These are phyloP conservation scores for Sarcophaga bullata DNA, from an alignment of 1,140 invertebrate species.

Conservation along the genomic window DNA sequence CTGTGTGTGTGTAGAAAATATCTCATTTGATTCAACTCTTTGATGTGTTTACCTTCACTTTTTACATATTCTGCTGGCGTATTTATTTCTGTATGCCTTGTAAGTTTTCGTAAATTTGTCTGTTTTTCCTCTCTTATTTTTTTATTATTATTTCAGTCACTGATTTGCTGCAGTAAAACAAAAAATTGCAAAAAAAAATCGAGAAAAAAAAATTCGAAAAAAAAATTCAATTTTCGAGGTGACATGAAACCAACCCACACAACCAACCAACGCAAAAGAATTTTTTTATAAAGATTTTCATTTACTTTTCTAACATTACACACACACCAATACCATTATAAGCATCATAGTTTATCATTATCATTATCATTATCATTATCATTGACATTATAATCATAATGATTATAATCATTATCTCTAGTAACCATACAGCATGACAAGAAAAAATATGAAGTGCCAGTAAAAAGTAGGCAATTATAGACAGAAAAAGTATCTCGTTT, in stretches of 20 bases:
- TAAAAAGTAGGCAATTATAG: conserved; percentile 33
- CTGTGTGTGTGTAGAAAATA: too few relatives aligned
- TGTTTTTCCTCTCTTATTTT: too few relatives aligned
- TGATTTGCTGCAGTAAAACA: not conserved
- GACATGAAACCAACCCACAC: not conserved
- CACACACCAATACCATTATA: not conserved
- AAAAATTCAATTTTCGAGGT: not conserved
- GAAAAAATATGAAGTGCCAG: conserved; percentile 18
- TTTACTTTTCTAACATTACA: conserved; percentile 9
- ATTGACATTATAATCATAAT: too few relatives aligned
- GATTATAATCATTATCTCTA: not conserved
- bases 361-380: not conserved
- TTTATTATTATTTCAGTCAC: not conserved
- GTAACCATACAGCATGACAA: not conserved
- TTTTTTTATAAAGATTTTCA: conserved; percentile 9
- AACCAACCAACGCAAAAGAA: too few relatives aligned
- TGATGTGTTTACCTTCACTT: conserved; percentile 1
- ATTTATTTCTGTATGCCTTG: not conserved
- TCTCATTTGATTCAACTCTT: too few relatives aligned
- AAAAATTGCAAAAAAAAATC: not conserved
- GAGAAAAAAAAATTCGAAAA: not conserved
- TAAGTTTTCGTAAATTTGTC: not conserved
- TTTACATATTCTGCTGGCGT: not conserved
- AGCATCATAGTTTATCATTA: not conserved
- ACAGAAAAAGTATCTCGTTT: too few relatives aligned